Base-by-base conservation (phyloP, 1,140 invertebrate species). In the Drosophila sucinea region DNA sequence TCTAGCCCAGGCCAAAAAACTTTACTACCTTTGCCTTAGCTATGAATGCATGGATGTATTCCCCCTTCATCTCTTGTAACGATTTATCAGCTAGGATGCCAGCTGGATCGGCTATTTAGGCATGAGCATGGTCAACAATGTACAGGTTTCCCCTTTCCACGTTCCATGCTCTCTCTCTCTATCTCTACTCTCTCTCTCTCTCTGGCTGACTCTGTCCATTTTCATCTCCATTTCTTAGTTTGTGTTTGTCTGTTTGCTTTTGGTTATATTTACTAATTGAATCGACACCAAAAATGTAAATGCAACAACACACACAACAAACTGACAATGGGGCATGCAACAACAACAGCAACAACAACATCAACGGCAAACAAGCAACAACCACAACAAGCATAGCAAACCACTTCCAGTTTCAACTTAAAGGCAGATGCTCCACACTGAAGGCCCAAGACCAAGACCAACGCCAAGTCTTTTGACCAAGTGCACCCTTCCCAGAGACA, bases 181-280 rank as follows among this genome's bases (percentile, higher is more conserved):
- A 5, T 51, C 23, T 8, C 17, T 47, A 30, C 17, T 25, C 44
- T 27, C 23, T n/a, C 61, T 65, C 44, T 25, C 33, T 63, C 33
- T 27, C 3, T 7, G 30, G 11, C 56, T 27, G 38, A 27, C 33
- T 29, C 40, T 57, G 56, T 57, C 47, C 69, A 54, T 23, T 51
- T 51, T 51, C 60, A 29, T 32, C 62, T 33, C 44, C 47, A 54
- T 63, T 41, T 4, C 66, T 41, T 35, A 32, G 64, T 70, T 74
- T 70, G 44, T 81, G 85, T 84, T 73, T 82, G 79, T 86, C 72
- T 81, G 87, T 90, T 90, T 87, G 80, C 83, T 87, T 90, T 90
- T 90, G 85, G 77, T 91, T 90, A 91, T 91, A 91, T 91, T 91
- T 91, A 91, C 90, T 91, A 91, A 91, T 91, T 91, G 90, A 91